Percentiles rank a stretch among this genome's conserved stretches.
These are phyloP conservation scores for Eurystomus gularis DNA, from an alignment of 2,113 vertebrate species.

Conservation along the genomic window DNA sequence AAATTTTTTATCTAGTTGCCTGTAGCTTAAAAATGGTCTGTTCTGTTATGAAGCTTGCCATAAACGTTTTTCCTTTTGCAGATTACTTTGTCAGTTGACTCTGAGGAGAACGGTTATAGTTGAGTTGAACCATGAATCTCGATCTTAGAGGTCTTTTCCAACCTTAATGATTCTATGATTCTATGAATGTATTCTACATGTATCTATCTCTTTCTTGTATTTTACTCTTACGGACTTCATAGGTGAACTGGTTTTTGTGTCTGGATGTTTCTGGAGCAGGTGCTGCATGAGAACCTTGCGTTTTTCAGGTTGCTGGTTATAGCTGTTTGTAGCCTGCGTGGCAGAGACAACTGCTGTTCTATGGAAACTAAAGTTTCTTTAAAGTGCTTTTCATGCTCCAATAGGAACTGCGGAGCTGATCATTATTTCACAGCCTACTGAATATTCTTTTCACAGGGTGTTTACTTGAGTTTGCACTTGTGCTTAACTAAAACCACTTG, in stretches of 20 bases:
- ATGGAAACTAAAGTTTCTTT: not conserved
- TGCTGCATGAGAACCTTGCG: not conserved
- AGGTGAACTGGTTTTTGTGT: not conserved
- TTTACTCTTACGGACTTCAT: not conserved
- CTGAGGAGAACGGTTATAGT: not conserved
- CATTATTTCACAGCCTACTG: constrained; percentile 15
- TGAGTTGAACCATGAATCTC: not conserved
- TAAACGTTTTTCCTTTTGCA: not conserved
- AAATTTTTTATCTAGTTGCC: not conserved
- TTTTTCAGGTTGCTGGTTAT: not conserved
- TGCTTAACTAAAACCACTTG: not conserved
- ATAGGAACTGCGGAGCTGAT: not conserved
- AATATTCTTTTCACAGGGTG: constrained; percentile 8
- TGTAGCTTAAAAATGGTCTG: not conserved
- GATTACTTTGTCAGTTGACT: not conserved
- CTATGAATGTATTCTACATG: not conserved
- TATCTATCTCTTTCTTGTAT: not conserved
- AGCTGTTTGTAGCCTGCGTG: not conserved
- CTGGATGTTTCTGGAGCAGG: not conserved
- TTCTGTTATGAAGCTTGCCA: not conserved
- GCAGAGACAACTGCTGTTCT: not conserved
- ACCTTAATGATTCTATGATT: no score
- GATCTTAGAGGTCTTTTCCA: no score
- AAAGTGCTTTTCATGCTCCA: constrained; percentile 16
- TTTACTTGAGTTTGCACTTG: not conserved